Percentiles rank a stretch among this genome's conserved stretches.
These are phyloP conservation scores for Pyrocephalus nanus DNA, from an alignment of 2,797 vertebrate species.

Conservation along the genomic window DNA sequence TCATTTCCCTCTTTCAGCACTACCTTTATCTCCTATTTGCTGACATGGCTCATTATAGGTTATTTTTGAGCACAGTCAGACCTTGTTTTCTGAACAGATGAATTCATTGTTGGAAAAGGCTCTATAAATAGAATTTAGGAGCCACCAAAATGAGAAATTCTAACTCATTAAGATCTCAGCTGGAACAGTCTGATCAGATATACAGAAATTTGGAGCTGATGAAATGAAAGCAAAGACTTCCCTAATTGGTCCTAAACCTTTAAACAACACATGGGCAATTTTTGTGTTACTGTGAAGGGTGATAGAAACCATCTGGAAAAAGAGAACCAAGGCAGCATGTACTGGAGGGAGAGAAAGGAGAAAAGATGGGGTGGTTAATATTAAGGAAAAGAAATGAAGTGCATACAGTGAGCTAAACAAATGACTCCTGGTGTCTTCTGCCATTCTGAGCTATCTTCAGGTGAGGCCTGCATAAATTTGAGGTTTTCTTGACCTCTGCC, in stretches of 20 bases:
- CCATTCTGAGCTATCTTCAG: background rate
- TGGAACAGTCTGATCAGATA: conserved; percentile 6
- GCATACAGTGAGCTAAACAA: background rate
- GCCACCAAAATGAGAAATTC: conserved; percentile 60
- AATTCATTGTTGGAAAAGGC: conserved; percentile 63
- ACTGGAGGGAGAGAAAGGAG: background rate
- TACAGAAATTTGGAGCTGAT: background rate
- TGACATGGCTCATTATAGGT: conserved; percentile 50
- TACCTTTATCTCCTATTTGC: conserved; percentile 47
- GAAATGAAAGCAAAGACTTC: background rate
- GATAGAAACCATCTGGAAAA: conserved; percentile 9
- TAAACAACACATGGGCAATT: background rate
- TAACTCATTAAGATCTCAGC: conserved; percentile 4
- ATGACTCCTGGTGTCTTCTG: background rate
- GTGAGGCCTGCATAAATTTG: background rate
- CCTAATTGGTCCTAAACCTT: conserved; percentile 13
- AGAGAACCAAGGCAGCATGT: background rate
- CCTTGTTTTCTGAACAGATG: conserved; percentile 54
- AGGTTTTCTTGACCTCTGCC: background rate
- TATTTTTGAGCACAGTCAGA: conserved; percentile 49
- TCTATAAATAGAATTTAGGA: conserved; percentile 77
- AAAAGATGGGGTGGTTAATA: background rate
- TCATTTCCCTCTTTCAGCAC: conserved; percentile 59
- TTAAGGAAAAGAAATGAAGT: background rate
- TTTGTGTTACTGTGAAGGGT: background rate